Evolutionary conservation across 2,113 vertebrate species (phyloP), one percentile per base, ranked within the genome.

Genomic region (Phrynosoma blainvillii): DNA sequence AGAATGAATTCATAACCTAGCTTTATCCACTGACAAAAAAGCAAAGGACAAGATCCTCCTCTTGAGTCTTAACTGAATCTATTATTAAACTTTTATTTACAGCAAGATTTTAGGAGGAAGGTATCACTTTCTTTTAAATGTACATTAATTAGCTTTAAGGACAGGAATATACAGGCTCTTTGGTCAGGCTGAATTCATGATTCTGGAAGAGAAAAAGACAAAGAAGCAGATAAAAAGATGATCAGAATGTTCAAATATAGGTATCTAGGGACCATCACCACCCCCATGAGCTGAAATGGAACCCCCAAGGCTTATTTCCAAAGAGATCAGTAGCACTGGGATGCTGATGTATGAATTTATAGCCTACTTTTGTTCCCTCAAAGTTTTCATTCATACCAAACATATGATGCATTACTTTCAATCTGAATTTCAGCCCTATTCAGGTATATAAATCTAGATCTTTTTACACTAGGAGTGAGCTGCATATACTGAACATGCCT

Each of bases 41-140:
- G 30, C 52, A 86, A 92, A 93, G 36, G 87, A 89, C 77, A 84
- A 90, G 89, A 84, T 92, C 71, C 85, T 68, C 14, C 0, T 91
- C 81, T 87, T 91, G 76, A 84, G 86, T 80, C 74, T 87, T 56
- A 47, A 73, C 20, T 79, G 62, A 65, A n/a, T 88, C 42, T 32
- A 25, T 11, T 10, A 1, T 0, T 3, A 13, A 36, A 85, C 18
- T 75, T 54, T 68, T 90, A 23, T 52, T 20, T 71, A 42, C 71
- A 11, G 0, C 20, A 76, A 84, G 85, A 27, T 27, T 21, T 0
- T 47, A 14, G 79, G 32, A 6, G 1, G 77, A 20, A 13, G 74
- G 14, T n/a, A 71, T 3, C n/a, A 86, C 54, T 82, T 11, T 23
- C 40, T 84, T 82, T 88, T 73, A 68, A 65, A 86, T 14, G 62